phyloP scores from a whole-genome alignment of 2,888 invertebrate genomes.

The Sarcophaga variegata region DNA sequence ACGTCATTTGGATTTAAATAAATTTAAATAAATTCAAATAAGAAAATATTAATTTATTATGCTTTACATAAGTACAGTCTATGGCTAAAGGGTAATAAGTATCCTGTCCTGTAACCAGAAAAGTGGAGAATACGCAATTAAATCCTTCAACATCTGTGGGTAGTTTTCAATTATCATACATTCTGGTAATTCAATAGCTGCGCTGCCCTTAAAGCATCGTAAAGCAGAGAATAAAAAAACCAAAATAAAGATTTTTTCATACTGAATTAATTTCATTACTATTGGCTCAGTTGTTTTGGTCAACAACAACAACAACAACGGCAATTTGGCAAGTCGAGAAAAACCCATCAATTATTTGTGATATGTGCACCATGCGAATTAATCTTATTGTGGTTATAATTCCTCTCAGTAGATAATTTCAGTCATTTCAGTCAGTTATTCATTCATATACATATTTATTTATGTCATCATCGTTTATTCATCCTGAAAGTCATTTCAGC shows the following conservation, averaged over 20 bases:
- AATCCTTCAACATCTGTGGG: not conserved
- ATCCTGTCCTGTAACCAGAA: too few species aligned
- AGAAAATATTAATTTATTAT: not conserved
- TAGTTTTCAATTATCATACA: not conserved
- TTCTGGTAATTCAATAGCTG: not conserved
- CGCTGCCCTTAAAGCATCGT: not conserved
- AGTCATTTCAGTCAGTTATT: not conserved
- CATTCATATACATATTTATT: not conserved
- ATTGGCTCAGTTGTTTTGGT: not conserved
- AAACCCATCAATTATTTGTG: too few species aligned
- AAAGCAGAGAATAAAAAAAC: not conserved
- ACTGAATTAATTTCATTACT: slow-evolving; percentile 14
- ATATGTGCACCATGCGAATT: too few species aligned
- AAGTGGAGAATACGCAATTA: not conserved
- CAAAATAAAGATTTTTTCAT: slow-evolving; percentile 4
- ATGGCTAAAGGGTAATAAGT: not conserved
- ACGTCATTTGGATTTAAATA: not conserved
- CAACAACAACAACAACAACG: not conserved
- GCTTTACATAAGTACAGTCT: not conserved
- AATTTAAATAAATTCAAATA: too few species aligned
- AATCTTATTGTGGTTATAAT: too few species aligned
- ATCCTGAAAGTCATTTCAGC: not conserved
- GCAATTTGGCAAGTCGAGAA: too few species aligned
- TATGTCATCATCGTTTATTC: too few species aligned
- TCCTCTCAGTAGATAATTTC: too few species aligned